A percentile compares a stretch with the other conserved stretches of the same genome.
Conservation (phyloP, 2,113 vertebrate species). For the Henicopernis longicauda region DNA sequence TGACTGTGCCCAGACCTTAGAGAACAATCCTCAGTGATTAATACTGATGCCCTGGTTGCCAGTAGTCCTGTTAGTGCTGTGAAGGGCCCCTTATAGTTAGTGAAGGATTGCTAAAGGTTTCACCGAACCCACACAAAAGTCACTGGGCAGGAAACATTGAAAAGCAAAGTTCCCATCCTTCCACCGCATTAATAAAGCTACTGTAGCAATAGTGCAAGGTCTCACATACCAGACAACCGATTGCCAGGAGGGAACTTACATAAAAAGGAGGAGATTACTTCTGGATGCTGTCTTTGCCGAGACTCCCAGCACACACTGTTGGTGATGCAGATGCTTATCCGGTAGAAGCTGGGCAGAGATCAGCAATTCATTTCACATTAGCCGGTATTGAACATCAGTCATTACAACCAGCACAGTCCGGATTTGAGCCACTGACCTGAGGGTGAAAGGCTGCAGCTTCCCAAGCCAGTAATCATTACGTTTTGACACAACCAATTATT, state of each 20-base stretch:
- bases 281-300: neutral
- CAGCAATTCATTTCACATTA: slow-evolving; percentile 54
- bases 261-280: neutral
- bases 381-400: slow-evolving; percentile 22
- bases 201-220: neutral
- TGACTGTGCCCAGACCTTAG: neutral
- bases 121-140: neutral
- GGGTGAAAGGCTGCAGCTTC: slow-evolving; percentile 57
- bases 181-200: neutral
- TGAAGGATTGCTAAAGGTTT: neutral
- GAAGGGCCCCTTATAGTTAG: neutral
- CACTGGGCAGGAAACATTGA: neutral
- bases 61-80: neutral
- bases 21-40: neutral
- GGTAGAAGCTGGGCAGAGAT: neutral
- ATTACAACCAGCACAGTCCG: slow-evolving; percentile 19
- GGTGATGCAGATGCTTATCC: slow-evolving; percentile 5
- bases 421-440: slow-evolving; percentile 40
- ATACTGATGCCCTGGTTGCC: neutral
- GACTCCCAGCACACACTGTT: neutral
- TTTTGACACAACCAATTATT: slow-evolving; percentile 64
- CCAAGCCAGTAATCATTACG: slow-evolving; percentile 5
- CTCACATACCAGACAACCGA: neutral
- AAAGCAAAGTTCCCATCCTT: neutral
- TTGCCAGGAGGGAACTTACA: neutral